These are phyloP conservation scores for Mus minutoides DNA, from an alignment of 2,797 vertebrate species.

Conservation along the genomic window DNA sequence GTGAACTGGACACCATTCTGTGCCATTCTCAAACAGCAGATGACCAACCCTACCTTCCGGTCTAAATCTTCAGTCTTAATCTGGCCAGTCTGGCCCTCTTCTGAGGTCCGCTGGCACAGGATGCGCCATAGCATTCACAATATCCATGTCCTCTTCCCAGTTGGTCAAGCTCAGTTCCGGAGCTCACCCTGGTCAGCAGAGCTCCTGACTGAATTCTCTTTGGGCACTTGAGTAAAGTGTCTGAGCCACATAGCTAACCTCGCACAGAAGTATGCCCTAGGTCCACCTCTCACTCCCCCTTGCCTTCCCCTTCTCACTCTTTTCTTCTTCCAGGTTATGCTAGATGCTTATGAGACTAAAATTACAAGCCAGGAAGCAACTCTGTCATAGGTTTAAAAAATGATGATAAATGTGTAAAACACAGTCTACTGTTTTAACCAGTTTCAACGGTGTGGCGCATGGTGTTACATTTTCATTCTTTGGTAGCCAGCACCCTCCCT, in stretches of 20 bases:
- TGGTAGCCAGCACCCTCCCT: background rate
- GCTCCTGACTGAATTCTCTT: background rate
- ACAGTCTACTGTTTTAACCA: background rate
- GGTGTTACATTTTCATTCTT: background rate
- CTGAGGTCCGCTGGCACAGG: background rate
- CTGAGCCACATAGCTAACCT: background rate
- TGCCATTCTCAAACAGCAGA: background rate
- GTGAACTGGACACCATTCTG: background rate
- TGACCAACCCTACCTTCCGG: background rate
- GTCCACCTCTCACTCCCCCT: no score
- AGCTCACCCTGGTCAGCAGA: background rate
- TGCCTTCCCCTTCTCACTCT: background rate
- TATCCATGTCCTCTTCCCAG: background rate
- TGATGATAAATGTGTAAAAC: background rate
- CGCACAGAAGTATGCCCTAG: no score
- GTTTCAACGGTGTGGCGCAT: background rate
- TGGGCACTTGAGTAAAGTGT: background rate
- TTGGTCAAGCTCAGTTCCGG: background rate
- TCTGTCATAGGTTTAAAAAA: background rate
- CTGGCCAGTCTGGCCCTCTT: background rate
- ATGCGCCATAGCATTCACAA: background rate
- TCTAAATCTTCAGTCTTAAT: slow-evolving; percentile 11
- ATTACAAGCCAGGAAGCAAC: background rate
- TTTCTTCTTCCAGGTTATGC: background rate
- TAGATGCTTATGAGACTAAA: slow-evolving; percentile 2